phyloP scores from a whole-genome alignment of 2,888 invertebrate genomes.

The Plebejus anna region DNA sequence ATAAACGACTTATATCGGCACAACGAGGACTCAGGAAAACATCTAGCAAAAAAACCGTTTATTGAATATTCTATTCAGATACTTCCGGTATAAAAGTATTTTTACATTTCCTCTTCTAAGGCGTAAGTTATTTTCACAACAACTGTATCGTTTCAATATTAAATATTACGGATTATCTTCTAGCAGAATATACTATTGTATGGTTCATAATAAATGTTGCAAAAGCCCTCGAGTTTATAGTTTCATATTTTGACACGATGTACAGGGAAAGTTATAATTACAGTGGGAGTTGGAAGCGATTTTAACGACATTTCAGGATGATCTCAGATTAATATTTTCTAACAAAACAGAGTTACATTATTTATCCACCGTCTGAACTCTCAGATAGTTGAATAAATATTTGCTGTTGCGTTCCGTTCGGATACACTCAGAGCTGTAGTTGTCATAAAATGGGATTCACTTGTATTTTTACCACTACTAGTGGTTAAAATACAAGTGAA shows the following conservation, averaged over 20 bases:
- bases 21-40: too few relatives aligned
- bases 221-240: background rate
- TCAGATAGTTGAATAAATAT: constrained; percentile 3
- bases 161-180: too few relatives aligned
- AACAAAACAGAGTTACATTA: background rate
- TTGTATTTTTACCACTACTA: background rate
- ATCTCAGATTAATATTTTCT: constrained; percentile 4
- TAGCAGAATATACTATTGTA: background rate
- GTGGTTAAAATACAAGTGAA: too few relatives aligned
- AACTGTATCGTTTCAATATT: too few relatives aligned
- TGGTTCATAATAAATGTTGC: background rate
- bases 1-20: too few relatives aligned
- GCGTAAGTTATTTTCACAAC: too few relatives aligned
- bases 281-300: background rate
- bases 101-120: too few relatives aligned
- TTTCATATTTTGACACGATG: background rate
- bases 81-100: too few relatives aligned
- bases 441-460: background rate
- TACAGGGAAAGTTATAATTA: constrained; percentile 16
- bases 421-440: background rate
- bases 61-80: too few relatives aligned
- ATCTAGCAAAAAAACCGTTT: too few relatives aligned
- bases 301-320: background rate
- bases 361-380: constrained; percentile 5
- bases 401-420: background rate